These are phyloP conservation scores for Chymomyza procnemis DNA, from an alignment of 2,888 invertebrate species.

Conservation along the genomic window DNA sequence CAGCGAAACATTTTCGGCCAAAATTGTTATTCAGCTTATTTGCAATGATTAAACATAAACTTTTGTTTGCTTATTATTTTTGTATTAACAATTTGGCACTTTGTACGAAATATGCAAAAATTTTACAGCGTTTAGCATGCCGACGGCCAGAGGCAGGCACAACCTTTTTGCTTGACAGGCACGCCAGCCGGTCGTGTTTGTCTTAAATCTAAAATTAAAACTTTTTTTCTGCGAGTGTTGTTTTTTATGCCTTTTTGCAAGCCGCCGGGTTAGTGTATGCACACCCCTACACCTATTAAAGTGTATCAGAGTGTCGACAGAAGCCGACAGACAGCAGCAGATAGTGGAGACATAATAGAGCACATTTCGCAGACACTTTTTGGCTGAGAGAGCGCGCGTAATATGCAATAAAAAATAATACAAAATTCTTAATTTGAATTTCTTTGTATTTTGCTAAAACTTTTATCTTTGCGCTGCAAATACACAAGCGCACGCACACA, in stretches of 20 bases:
- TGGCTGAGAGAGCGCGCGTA: no score
- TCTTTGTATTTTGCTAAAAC: conserved; percentile 39
- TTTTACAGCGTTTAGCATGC: conserved; percentile 41
- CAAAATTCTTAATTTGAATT: conserved; percentile 50
- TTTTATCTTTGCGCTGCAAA: conserved; percentile 42
- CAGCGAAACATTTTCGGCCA: conserved; percentile 27
- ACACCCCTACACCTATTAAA: neutral
- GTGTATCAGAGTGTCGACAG: no score
- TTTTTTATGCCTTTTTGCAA: no score
- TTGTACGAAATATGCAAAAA: conserved; percentile 37
- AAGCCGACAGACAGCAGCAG: neutral
- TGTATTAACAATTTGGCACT: conserved; percentile 62
- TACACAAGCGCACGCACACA: conserved; percentile 27
- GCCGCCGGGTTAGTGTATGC: no score
- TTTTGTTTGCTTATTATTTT: conserved; percentile 24
- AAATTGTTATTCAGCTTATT: neutral
- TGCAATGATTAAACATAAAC: conserved; percentile 13
- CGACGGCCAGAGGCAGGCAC: conserved; percentile 56
- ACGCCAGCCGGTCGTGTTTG: neutral
- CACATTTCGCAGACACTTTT: neutral
- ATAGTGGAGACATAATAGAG: neutral
- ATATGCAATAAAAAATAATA: no score
- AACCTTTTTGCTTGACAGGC: conserved; percentile 12
- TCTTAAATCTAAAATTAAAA: conserved; percentile 2
- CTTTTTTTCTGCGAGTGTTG: neutral